Conservation (phyloP, 35 echinoderm and acorn worm species). For the Heliocidaris erythrogramma region DNA sequence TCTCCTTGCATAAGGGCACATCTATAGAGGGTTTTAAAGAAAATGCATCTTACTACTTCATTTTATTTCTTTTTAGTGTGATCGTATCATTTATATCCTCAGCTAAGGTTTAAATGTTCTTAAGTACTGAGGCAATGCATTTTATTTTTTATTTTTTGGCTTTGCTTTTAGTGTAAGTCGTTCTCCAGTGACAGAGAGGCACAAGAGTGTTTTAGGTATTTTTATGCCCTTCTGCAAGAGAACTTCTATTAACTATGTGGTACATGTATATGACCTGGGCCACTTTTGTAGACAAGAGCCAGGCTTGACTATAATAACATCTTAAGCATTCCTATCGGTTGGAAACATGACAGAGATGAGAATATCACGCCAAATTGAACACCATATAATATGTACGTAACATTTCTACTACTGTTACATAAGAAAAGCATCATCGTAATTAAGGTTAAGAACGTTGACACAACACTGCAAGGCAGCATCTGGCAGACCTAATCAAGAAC, state of each 20-base stretch:
- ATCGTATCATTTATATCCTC: background rate
- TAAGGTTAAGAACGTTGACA: background rate
- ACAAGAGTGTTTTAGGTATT: background rate
- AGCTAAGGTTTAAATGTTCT: background rate
- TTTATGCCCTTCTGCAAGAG: background rate
- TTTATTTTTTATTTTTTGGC: no score
- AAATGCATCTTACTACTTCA: background rate
- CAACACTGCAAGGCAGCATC: background rate
- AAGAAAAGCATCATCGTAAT: background rate
- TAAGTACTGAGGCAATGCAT: background rate
- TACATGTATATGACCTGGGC: background rate
- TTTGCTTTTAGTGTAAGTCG: background rate
- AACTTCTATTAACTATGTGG: background rate
- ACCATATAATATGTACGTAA: background rate
- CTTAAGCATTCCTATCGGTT: background rate
- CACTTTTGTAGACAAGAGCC: background rate
- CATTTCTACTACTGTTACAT: background rate
- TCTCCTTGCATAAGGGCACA: conserved; percentile 18
- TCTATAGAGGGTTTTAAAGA: background rate
- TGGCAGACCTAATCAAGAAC: background rate
- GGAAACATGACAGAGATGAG: background rate
- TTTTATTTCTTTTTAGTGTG: background rate
- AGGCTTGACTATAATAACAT: background rate
- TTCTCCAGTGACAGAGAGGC: background rate
- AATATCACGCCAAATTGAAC: background rate